Evolutionary conservation across 2,113 vertebrate species (phyloP).

Genomic region (Micronisus gabar): DNA sequence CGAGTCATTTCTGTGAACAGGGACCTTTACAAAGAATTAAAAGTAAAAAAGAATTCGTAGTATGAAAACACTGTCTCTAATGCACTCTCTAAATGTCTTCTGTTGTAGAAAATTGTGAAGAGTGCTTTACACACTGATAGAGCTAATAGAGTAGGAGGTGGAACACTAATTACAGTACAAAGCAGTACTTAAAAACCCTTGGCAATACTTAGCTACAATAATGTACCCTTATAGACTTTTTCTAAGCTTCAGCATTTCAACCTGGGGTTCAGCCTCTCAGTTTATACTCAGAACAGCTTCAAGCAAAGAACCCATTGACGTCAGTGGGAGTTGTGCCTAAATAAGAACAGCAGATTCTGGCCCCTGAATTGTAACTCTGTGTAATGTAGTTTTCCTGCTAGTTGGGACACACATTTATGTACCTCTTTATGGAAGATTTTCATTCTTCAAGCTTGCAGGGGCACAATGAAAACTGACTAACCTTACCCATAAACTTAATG

Average conservation of each 20-base stretch:
- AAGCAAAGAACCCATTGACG: neutral
- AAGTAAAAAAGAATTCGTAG: neutral
- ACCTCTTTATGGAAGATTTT: neutral
- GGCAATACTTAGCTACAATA: neutral
- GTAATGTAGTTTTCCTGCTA: neutral
- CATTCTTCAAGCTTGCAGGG: neutral
- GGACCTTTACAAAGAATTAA: neutral
- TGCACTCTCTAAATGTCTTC: neutral
- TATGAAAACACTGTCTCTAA: neutral
- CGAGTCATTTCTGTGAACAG: neutral
- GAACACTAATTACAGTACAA: slow-evolving; percentile 14
- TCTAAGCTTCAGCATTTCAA: neutral
- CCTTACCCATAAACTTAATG: neutral
- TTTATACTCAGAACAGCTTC: neutral
- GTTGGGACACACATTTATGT: neutral
- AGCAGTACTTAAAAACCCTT: neutral
- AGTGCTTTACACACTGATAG: neutral
- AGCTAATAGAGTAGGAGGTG: neutral
- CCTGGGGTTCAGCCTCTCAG: neutral
- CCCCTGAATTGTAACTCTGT: neutral
- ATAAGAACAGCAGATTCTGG: neutral
- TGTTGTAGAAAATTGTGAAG: neutral
- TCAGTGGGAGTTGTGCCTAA: neutral
- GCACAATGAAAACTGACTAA: neutral
- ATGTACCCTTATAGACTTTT: neutral